Evolutionary conservation across 2,113 vertebrate species (phyloP), one percentile per base, ranked within the genome.

Genomic region (Bufo gargarizans): DNA sequence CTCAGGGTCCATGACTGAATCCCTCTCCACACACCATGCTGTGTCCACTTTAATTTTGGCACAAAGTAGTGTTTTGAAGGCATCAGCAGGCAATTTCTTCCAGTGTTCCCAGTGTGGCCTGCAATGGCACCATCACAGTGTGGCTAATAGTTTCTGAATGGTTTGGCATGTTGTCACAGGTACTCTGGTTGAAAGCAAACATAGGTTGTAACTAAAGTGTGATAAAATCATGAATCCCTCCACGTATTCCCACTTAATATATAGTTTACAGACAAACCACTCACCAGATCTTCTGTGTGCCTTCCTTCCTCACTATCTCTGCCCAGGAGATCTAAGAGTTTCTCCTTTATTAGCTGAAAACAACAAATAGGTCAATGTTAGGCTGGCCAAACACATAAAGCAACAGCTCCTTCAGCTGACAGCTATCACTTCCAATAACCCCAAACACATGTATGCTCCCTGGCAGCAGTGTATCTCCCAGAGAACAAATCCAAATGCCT

Each of bases 61-160:
- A 89, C 87, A 77, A 89, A 89, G 59, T 63, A 65, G 87, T 89
- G 81, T 84, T 63, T 76, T 58, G 8, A 43, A 67, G 22, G 90
- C 91, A 95, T 99, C 97, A 99, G 96, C 98, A 99, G 93, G 97
- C 97, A 47, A 99, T 99, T 94, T 99, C 97, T 93, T 99, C 98
- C 94, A 99, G 91, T 43, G 98, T 96, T 78, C 97, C 97, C 91
- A 99, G 94, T 11, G 97, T 96, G 0, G 97, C 97, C 96, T 99
- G 97, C 92, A 99, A 93, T 22, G 98, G 98, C 91, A 99, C 96
- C 0, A 94, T 97, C 95, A 98, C 97, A 84, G 97, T 97, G 97
- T 99, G 98, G 96, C 98, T 98, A 95, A 98, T 97, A 92, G 96
- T 95, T 94, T 99, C 98, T 0, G 98, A 97, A 92, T 99, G 98